Percentiles rank a stretch among this genome's conserved stretches.
phyloP scores from a whole-genome alignment of 2,797 vertebrate species.

The Arnoldichthys spilopterus region DNA sequence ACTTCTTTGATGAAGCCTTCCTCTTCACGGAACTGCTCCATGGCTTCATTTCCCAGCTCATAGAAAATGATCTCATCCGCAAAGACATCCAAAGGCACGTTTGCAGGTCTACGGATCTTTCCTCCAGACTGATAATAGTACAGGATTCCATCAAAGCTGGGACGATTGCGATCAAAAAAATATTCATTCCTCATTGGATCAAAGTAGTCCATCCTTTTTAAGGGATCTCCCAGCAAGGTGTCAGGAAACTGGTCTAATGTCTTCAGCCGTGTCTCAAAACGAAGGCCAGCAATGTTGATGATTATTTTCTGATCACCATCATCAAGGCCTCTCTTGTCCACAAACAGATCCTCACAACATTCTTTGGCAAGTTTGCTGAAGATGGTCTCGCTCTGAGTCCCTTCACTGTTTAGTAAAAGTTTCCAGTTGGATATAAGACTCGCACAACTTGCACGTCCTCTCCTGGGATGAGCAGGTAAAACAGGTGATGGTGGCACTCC shows the following conservation, averaged over 20 bases:
- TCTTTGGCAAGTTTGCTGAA: slow-evolving; percentile 86
- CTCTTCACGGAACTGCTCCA: slow-evolving; percentile 96
- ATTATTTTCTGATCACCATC: slow-evolving; percentile 91
- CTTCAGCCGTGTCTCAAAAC: slow-evolving; percentile 92
- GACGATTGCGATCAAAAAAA: slow-evolving; percentile 95
- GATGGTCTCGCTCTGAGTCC: slow-evolving; percentile 81
- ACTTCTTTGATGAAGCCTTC: slow-evolving; percentile 96
- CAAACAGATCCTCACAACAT: slow-evolving; percentile 81
- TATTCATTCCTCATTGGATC: slow-evolving; percentile 98
- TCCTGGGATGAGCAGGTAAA: slow-evolving; percentile 60
- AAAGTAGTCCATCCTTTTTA: slow-evolving; percentile 92
- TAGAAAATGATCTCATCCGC: slow-evolving; percentile 95
- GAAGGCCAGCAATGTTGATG: slow-evolving; percentile 94
- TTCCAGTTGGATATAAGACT: slow-evolving; percentile 90
- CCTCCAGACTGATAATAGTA: slow-evolving; percentile 98
- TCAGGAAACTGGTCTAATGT: slow-evolving; percentile 93
- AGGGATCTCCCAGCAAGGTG: slow-evolving; percentile 88
- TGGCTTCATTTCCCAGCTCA: slow-evolving; percentile 89
- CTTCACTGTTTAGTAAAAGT: slow-evolving; percentile 82
- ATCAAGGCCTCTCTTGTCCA: slow-evolving; percentile 80
- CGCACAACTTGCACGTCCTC: slow-evolving; percentile 76
- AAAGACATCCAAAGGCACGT: slow-evolving; percentile 93
- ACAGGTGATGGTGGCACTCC: slow-evolving; percentile 66
- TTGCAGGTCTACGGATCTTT: slow-evolving; percentile 92
- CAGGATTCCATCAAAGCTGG: slow-evolving; percentile 96